Evolutionary conservation across 2,113 vertebrate genomes (phyloP).

Genomic region (Orientallactaga bullata): DNA sequence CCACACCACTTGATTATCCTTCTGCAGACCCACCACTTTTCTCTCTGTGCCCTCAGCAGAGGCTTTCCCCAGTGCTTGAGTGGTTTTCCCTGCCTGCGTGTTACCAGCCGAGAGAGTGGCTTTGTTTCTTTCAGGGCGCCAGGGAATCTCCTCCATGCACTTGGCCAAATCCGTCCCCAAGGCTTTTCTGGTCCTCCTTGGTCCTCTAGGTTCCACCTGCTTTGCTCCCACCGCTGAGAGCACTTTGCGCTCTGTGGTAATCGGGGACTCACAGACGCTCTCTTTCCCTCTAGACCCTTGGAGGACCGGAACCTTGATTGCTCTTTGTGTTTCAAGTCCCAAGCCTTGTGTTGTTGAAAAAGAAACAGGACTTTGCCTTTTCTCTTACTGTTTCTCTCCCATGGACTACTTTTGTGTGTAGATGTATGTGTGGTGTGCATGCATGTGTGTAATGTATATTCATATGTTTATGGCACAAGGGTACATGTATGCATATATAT

Average conservation of each 20-base stretch:
- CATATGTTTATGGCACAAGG: too few relatives aligned
- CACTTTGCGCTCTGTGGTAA: not conserved
- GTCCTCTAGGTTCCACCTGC: accelerated
- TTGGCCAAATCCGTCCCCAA: not conserved
- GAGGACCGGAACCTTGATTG: not conserved
- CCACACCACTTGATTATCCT: not conserved
- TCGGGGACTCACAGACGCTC: not conserved
- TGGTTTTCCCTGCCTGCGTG: not conserved
- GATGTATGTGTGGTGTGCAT: too few relatives aligned
- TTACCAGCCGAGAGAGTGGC: not conserved
- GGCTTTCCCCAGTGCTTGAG: not conserved
- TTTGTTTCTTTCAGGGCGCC: not conserved
- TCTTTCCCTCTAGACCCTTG: not conserved
- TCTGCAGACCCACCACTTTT: too few relatives aligned
- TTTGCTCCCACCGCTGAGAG: not conserved
- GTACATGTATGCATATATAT: too few relatives aligned
- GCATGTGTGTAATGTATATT: not conserved
- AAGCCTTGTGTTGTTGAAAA: not conserved
- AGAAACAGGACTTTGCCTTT: slow-evolving; percentile 2
- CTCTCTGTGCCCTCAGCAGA: not conserved
- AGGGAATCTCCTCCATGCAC: not conserved
- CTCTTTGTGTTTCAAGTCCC: not conserved
- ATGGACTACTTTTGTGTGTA: not conserved
- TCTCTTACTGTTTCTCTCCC: not conserved
- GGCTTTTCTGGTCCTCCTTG: not conserved